Evolutionary conservation across 1,140 invertebrate species (phyloP).

Genomic region (Eriosoma lanigerum): DNA sequence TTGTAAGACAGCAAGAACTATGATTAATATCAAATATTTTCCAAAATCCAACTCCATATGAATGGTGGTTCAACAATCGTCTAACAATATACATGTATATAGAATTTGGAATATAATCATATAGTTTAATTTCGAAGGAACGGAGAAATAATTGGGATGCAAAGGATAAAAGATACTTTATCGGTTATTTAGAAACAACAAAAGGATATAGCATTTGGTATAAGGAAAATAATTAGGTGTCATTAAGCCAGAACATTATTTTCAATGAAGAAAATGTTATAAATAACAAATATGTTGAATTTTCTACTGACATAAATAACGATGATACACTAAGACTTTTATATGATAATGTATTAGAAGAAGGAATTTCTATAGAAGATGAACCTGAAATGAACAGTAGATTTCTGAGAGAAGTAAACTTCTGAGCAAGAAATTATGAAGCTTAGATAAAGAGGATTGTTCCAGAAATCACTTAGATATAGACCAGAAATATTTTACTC

Average conservation of each 20-base stretch:
- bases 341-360: neutral
- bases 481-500: neutral
- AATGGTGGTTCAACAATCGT: conserved; percentile 56
- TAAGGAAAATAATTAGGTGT: conserved; percentile 52
- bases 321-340: neutral
- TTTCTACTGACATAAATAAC: conserved; percentile 4
- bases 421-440: neutral
- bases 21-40: conserved; percentile 54
- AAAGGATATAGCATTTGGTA: conserved; percentile 56
- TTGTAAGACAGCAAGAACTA: conserved; percentile 56
- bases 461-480: neutral
- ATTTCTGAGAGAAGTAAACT: neutral
- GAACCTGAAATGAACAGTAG: neutral
- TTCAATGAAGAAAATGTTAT: conserved; percentile 22
- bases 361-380: neutral
- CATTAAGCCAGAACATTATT: conserved; percentile 53
- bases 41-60: conserved; percentile 54
- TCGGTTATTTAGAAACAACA: conserved; percentile 57
- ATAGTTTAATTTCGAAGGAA: conserved; percentile 55
- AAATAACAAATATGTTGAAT: neutral
- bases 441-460: neutral
- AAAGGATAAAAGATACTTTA: conserved; percentile 57
- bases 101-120: conserved; percentile 59
- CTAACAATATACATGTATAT: conserved; percentile 57
- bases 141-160: conserved; percentile 56